Base-by-base conservation (phyloP, 2,113 vertebrate genomes). In the Corynorhinus townsendii region DNA sequence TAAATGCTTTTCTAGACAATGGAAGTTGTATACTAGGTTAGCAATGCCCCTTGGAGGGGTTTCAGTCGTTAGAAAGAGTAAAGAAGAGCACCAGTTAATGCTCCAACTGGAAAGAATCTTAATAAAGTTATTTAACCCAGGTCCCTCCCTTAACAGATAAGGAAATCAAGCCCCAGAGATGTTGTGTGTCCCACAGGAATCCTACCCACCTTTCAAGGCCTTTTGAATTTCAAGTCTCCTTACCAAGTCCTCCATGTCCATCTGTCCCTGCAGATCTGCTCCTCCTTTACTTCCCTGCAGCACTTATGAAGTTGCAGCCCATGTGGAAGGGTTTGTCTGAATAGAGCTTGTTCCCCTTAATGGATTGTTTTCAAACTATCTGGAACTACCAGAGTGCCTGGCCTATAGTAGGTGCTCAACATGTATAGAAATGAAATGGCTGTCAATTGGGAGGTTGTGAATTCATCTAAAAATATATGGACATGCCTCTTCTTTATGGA, bases 391-490 rank as follows among this genome's bases (percentile, higher is more conserved):
- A 24, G 71, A 90, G 26, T 66, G 8, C 22, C 2, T 84, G 33
- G 49, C 5, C 11, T 47, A 73, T 0, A 81, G 26, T 92, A 85
- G 59, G n/a, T 68, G 17, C 35, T 79, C 54, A 87, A 2, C 40
- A 43, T 30, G 11, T 80, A n/a, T 7, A 59, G 3, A 62, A 73
- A 52, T 75, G 11, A 91, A 89, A 35, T 80, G 17, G 12, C 30
- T 69, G 71, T 92, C 73, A 6, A 33, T n/a, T 92, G n/a, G 54
- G 11, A 94, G 35, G 33, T 22, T 91, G 1, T 83, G 33, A 87
- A 73, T 94, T 96, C 76, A 90, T 91, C 90, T 40, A 77, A 85
- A 94, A 85, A 84, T 30, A 82, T 73, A 49, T 75, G 72, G 38
- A 59, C 73, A 82, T 66, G 8, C 8, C 75, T 93, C 19, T 35